A percentile compares a stretch with the other conserved stretches of the same genome.
Conservation (phyloP, 2,888 invertebrate species). For the Brenthis hecate region DNA sequence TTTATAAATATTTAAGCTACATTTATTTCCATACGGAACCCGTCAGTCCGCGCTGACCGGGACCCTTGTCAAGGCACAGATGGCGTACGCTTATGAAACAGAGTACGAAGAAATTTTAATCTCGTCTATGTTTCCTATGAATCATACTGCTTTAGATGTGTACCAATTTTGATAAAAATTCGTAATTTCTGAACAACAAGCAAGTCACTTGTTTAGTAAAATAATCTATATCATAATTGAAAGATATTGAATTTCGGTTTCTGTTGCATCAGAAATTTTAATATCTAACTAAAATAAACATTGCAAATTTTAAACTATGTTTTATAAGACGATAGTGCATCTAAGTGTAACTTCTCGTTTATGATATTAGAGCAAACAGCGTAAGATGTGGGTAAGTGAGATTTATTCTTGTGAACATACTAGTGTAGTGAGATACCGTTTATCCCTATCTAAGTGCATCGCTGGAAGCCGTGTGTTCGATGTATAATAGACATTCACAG, state of each 20-base stretch:
- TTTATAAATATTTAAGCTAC: conserved; percentile 33
- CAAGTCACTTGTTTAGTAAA: no score
- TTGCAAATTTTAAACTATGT: background rate
- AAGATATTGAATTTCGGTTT: no score
- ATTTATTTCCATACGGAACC: conserved; percentile 43
- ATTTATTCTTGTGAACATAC: conserved; percentile 31
- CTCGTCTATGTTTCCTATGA: conserved; percentile 40
- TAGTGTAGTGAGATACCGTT: conserved; percentile 27
- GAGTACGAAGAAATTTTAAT: conserved; percentile 71
- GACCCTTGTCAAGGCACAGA: conserved; percentile 72
- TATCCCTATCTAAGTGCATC: conserved; percentile 16
- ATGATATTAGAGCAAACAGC: conserved; percentile 19
- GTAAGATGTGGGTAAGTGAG: conserved; percentile 30
- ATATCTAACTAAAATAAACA: no score
- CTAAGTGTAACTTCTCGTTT: conserved; percentile 19
- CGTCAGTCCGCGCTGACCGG: conserved; percentile 56
- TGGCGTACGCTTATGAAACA: conserved; percentile 66
- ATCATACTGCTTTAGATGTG: conserved; percentile 5
- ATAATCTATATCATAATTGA: no score
- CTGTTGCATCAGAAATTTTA: no score
- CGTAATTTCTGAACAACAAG: no score
- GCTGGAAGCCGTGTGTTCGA: background rate
- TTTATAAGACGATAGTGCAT: conserved; percentile 10
- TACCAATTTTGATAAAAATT: no score
- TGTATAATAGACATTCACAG: no score